Evolutionary conservation across 2,888 invertebrate genomes (phyloP), one percentile per base, ranked within the genome.

Genomic region (Pogonocherus hispidulus): DNA sequence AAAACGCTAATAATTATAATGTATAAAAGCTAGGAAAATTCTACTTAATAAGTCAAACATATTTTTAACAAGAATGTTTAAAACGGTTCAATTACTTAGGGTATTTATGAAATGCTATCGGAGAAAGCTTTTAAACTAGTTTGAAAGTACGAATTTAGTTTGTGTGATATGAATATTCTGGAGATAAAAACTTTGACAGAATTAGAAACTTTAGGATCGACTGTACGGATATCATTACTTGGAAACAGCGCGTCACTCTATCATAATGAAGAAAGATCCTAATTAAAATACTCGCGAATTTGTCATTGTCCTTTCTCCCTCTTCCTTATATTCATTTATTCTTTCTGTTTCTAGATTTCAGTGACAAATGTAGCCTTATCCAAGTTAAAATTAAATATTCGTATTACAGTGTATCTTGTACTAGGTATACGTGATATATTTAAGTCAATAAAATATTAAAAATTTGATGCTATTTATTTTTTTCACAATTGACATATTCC

Each of bases 191-290:
- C 72, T 75, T 76, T 73, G 68, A 69, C 72, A 71, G 74, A 75
- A 77, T 75, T 74, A 73, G 64, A 69, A 76, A 77, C 74, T 72
- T 74, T 75, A 62, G 74, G 67, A 70, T 73, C 72, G 73, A 73
- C 74, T 76, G 76, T 75, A 76, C 75, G 70, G 72, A 70, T 75
- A 75, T 71, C 74, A 76, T 75, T 73, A 74, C 75, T 73, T 75
- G 70, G 73, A 71, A 73, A 73, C 72, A 70, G 72, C 67, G 72
- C 75, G 73, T 72, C 74, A 70, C 72, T 72, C 67, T 51, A 56
- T 71, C 70, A 73, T 78, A 79, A 79, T 74, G 78, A 77, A 79
- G 79, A 78, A 79, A 78, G 78, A 78, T 76, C 70, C 77, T 79
- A 79, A 79, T 79, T 79, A 79, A 79, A 79, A 79, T 73, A 74